phyloP scores from a whole-genome alignment of 2,797 vertebrate genomes.

The Leptatherina wallacei region DNA sequence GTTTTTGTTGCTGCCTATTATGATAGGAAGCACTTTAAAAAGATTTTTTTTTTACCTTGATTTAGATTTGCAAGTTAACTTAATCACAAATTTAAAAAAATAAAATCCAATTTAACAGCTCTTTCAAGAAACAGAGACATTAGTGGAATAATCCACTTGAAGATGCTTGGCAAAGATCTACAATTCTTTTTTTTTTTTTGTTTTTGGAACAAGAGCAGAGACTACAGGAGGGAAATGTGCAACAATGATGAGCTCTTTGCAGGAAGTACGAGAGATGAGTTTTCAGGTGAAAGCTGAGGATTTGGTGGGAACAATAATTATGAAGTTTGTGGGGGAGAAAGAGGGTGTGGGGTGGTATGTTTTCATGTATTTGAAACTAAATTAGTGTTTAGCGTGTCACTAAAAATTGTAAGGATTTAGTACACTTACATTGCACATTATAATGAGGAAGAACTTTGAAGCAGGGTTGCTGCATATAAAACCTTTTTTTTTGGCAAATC shows the following conservation, averaged over 20 bases:
- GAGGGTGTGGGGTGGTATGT: constrained; percentile 40
- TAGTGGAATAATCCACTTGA: constrained; percentile 6
- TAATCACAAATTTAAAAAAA: constrained; percentile 3
- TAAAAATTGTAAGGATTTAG: constrained; percentile 54
- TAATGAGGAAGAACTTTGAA: constrained; percentile 50
- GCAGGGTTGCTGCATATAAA: constrained; percentile 24
- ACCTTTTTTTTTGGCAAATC: constrained; percentile 22
- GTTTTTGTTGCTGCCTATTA: background rate
- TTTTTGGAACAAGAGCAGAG: constrained; percentile 28
- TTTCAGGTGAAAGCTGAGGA: constrained; percentile 69
- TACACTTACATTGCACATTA: constrained; percentile 48
- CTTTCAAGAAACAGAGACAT: constrained; percentile 20
- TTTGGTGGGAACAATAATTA: constrained; percentile 68
- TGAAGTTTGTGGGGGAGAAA: constrained; percentile 43
- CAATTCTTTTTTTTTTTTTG: background rate
- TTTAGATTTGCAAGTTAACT: constrained; percentile 7
- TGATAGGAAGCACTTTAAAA: background rate
- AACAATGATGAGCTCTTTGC: constrained; percentile 51
- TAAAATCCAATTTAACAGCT: constrained; percentile 3
- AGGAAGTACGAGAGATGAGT: constrained; percentile 62
- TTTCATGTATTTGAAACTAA: constrained; percentile 68
- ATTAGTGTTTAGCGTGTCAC: constrained; percentile 61
- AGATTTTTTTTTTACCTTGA: background rate
- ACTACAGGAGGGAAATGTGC: constrained; percentile 34
- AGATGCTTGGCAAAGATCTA: too few relatives aligned